Evolutionary conservation across 1,140 invertebrate species (phyloP), one percentile per base, ranked within the genome.

Genomic region (Pantala flavescens): DNA sequence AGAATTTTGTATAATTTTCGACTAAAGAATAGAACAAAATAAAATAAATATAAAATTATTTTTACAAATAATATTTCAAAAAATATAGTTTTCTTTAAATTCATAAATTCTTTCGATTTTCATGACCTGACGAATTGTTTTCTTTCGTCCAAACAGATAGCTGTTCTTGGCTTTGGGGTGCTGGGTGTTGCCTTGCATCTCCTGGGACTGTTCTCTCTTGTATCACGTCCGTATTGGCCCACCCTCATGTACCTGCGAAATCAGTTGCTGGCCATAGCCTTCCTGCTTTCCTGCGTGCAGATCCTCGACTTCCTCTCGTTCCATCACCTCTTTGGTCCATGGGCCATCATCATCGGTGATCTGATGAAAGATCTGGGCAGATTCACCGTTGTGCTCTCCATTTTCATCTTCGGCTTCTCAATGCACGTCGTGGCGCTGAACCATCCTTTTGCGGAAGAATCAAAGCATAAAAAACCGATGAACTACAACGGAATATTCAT

Each of bases 381-480:
- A 77, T 99, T 99, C 84, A 86, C 99, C 74, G 97, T 97, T 24
- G 97, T 99, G 11, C 84, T 99, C 79, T 90, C 93, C 19, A 98
- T 99, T 82, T 99, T 99, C 84, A 94, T 99, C 77, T 93, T 97
- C 81, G 98, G 98, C 71, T 99, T 99, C 82, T 98, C 97, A 0
- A 94, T 99, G 89, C 94, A 98, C 79, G 93, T 99, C 71, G 93
- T 97, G 16, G 95, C 96, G 0, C 84, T 98, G 42, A 98, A 98
- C 86, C 96, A 98, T 81, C 95, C 95, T 0, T 93, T 97, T 81
- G 49, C 84, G 82, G 79, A 21, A 81, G 80, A 75, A 84, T 87
- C 43, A 2, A 74, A 43, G 73, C 76, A 76, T 71, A 79, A 76
- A n/a, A 78, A 76, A 36, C 73, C 79, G 0, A 79, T 78, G 12